A percentile compares a stretch with the other conserved stretches of the same genome.
Conservation (phyloP, 2,797 vertebrate genomes). For the Lates japonicus region DNA sequence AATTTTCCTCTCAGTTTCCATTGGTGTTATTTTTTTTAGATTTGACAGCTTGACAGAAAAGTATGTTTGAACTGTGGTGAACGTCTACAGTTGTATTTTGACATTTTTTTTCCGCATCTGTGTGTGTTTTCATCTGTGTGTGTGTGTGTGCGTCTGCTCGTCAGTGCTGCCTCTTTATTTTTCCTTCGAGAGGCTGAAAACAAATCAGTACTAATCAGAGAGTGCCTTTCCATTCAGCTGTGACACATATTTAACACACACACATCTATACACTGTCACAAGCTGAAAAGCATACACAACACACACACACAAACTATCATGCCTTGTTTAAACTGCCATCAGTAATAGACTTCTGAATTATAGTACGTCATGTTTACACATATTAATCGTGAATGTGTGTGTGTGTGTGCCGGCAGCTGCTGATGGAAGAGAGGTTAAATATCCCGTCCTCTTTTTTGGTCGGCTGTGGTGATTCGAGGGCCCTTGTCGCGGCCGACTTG, state of each 20-base stretch:
- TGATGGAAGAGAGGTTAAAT: constrained; percentile 81
- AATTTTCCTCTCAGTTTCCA: constrained; percentile 65
- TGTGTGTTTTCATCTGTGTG: constrained; percentile 44
- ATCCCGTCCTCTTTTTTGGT: constrained; percentile 68
- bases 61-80: constrained; percentile 56
- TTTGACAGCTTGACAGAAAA: constrained; percentile 70
- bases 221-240: constrained; percentile 46
- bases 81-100: constrained; percentile 59
- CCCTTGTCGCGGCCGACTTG: constrained; percentile 74
- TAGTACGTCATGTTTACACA: too few species aligned
- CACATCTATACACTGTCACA: neutral
- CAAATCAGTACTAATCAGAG: constrained; percentile 79
- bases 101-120: constrained; percentile 29
- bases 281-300: constrained; percentile 20
- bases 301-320: constrained; percentile 26
- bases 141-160: constrained; percentile 10
- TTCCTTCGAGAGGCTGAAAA: constrained; percentile 70
- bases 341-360: constrained; percentile 80
- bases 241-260: constrained; percentile 57
- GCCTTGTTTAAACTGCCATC: constrained; percentile 56
- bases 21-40: constrained; percentile 42
- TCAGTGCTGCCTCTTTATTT: constrained; percentile 50
- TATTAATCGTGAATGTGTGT: constrained; percentile 35
- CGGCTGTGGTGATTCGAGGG: constrained; percentile 81
- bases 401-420: constrained; percentile 62